Evolutionary conservation across 2,888 invertebrate genomes (phyloP).

Genomic region (Scaptomyza cyrtandrae): DNA sequence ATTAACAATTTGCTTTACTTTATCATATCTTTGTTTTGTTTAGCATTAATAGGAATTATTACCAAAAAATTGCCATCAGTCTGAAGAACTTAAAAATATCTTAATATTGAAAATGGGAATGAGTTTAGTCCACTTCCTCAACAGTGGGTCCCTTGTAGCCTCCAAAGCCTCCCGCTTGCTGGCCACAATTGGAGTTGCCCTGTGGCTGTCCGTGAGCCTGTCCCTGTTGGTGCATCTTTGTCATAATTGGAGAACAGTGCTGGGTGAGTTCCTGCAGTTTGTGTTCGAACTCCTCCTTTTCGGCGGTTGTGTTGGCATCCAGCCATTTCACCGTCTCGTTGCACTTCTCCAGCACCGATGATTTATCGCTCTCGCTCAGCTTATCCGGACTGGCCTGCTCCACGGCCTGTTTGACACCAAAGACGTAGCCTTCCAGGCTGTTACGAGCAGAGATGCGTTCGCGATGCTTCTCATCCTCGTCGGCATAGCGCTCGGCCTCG

Average conservation of each 20-base stretch:
- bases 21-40: not conserved
- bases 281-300: slow-evolving; percentile 89
- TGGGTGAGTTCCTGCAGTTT: slow-evolving; percentile 62
- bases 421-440: slow-evolving; percentile 34
- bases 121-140: slow-evolving; percentile 80
- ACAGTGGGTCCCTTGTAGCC: slow-evolving; percentile 84
- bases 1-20: slow-evolving; percentile 19
- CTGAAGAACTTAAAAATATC: slow-evolving; percentile 10
- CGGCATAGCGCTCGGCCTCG: slow-evolving; percentile 91
- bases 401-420: slow-evolving; percentile 42
- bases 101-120: slow-evolving; percentile 10
- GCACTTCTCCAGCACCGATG: slow-evolving; percentile 87
- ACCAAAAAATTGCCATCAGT: slow-evolving; percentile 25
- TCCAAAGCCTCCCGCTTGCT: slow-evolving; percentile 88
- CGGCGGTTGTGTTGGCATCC: slow-evolving; percentile 90
- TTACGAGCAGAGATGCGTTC: slow-evolving; percentile 38
- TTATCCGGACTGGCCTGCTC: slow-evolving; percentile 88
- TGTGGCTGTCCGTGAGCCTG: slow-evolving; percentile 31
- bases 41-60: not conserved
- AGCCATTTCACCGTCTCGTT: slow-evolving; percentile 87
- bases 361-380: slow-evolving; percentile 88
- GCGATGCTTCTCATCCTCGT: slow-evolving; percentile 40
- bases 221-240: slow-evolving; percentile 80
- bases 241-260: slow-evolving; percentile 86
- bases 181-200: slow-evolving; percentile 68